A percentile compares a stretch with the other conserved stretches of the same genome.
phyloP scores from a whole-genome alignment of 1,140 invertebrate species.

The Bursaphelenchus mucronatus region DNA sequence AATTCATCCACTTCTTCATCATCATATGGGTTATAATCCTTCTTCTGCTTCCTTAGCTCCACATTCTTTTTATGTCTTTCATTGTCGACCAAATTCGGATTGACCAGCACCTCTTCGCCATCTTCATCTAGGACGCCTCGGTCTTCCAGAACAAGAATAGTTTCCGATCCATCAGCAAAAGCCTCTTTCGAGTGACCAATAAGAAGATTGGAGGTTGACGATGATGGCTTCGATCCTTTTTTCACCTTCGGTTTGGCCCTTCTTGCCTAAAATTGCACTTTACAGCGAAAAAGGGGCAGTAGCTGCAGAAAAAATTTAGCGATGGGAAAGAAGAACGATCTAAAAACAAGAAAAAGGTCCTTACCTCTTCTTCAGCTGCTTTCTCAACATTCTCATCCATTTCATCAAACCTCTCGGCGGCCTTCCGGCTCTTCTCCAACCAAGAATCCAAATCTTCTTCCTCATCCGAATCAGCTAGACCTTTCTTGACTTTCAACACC shows the following conservation, averaged over 20 bases:
- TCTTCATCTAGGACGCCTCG: constrained; percentile 76
- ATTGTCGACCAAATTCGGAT: constrained; percentile 90
- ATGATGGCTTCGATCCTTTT: constrained; percentile 61
- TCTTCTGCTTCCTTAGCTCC: constrained; percentile 76
- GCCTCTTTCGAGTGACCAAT: constrained; percentile 77
- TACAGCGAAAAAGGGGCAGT: too few relatives aligned
- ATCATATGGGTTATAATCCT: constrained; percentile 77
- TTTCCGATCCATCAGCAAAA: constrained; percentile 76
- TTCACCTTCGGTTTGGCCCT: constrained; percentile 2
- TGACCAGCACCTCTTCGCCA: constrained; percentile 80
- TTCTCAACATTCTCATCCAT: constrained; percentile 38
- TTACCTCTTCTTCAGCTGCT: constrained; percentile 10
- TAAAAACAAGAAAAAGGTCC: background rate
- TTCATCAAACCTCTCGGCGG: constrained; percentile 26
- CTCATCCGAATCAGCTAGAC: constrained; percentile 69
- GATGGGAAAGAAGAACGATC: too few relatives aligned
- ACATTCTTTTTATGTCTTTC: constrained; percentile 85
- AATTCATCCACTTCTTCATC: constrained; percentile 80
- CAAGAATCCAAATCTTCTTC: constrained; percentile 61
- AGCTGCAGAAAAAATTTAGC: too few relatives aligned
- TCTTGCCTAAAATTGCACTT: background rate
- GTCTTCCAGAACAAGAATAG: constrained; percentile 90
- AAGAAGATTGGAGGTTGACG: constrained; percentile 72
- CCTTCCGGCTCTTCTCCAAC: background rate
- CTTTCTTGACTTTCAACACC: constrained; percentile 69